Evolutionary conservation across 1,140 invertebrate species (phyloP), one percentile per base, ranked within the genome.

Genomic region (Pogonognathellus flavescens): DNA sequence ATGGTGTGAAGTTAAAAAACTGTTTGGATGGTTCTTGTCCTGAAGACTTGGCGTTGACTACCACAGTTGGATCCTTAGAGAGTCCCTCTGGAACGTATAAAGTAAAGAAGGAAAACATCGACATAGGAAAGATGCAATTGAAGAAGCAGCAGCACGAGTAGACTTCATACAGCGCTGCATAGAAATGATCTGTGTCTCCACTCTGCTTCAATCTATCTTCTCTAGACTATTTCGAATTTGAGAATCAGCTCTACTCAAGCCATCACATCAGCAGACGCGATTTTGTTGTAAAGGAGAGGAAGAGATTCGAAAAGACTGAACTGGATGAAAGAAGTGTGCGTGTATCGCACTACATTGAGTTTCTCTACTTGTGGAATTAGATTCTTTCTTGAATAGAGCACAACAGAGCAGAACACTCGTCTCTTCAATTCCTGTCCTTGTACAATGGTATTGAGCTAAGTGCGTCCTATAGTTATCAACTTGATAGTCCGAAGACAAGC

Each of bases 281-380:
- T 18, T 22, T 13, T 25, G 22, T 1, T 14, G 25, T 66, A 66
- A 25, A 13, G 9, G 20, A 13, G 9, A 66, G 10, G 22, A 18
- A 2, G 0, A 66, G 13, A 13, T 5, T 11, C 9, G 13, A 66
- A 20, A 66, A 66, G 18, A 25, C 20, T 10, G 22, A 76, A 76
- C 9, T 9, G 9, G 25, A 14, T 76, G 70, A 31, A 76, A 50
- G 31, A 76, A 76, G 31, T 76, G 31, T 18, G 11, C n/a, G 53
- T 57, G 66, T 70, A 22, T 70, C 66, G 66, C 22, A 31, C 14
- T 70, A 22, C 66, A 70, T 70, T 31, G 16, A 22, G 59, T 22
- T 41, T 41, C 59, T 66, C 62, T 31, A 66, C 62, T 66, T 66
- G 62, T 66, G 31, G 70, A 76, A 76, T 76, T 76, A 31, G 16